Evolutionary conservation across 2,888 invertebrate genomes (phyloP).

Genomic region (Apodemia mormo): DNA sequence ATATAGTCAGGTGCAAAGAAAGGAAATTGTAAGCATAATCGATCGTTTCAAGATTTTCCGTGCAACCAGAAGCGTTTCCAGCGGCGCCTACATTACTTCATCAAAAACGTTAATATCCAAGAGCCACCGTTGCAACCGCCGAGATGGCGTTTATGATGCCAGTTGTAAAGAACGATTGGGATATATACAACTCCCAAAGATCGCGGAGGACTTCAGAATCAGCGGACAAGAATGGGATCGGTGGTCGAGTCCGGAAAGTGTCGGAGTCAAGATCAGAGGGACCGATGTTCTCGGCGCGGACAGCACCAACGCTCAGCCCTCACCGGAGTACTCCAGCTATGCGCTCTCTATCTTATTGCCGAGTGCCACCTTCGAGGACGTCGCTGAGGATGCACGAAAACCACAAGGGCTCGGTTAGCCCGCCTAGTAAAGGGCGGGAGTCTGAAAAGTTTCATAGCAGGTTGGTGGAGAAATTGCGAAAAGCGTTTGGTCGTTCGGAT

Average conservation of each 20-base stretch:
- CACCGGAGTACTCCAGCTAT: constrained; percentile 86
- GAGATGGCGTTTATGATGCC: constrained; percentile 98
- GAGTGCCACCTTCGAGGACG: constrained; percentile 80
- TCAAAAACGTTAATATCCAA: constrained; percentile 72
- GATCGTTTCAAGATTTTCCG: constrained; percentile 48
- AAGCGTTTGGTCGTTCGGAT: constrained; percentile 84
- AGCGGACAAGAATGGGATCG: constrained; percentile 53
- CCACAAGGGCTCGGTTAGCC: constrained; percentile 84
- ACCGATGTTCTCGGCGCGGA: constrained; percentile 85
- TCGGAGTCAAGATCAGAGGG: constrained; percentile 90
- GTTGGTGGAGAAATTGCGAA: constrained; percentile 89
- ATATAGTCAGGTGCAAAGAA: constrained; percentile 35
- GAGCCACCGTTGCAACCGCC: constrained; percentile 66
- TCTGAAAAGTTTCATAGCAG: constrained; percentile 91
- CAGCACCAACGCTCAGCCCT: constrained; percentile 75
- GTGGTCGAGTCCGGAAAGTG: constrained; percentile 75
- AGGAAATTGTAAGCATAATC: constrained; percentile 44
- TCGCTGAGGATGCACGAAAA: constrained; percentile 84
- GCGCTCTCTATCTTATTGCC: constrained; percentile 80
- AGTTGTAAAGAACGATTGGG: constrained; percentile 95
- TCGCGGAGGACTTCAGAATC: constrained; percentile 89
- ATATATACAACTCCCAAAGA: constrained; percentile 93
- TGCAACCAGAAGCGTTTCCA: constrained; percentile 43
- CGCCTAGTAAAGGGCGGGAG: constrained; percentile 79
- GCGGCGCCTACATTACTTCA: constrained; percentile 53